Base-by-base conservation (phyloP, 2,113 vertebrate species). In the Xyliphius kryptos region DNA sequence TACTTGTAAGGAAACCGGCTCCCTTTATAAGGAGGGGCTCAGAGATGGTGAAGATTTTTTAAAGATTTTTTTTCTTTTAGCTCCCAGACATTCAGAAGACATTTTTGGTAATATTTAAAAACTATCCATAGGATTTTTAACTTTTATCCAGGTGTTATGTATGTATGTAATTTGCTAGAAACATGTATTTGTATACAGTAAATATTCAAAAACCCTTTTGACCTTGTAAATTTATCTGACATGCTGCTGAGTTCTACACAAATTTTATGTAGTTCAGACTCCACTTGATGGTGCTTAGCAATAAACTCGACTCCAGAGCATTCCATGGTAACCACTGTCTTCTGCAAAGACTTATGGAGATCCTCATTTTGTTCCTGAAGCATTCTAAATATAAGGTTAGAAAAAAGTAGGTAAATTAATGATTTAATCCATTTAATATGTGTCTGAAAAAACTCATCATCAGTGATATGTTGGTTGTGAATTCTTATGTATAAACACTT, bases 221-320 rank as follows among this genome's bases (percentile, higher is more conserved):
- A 89, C 88, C 81, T 87, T 67, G 68, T 77, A 61, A 88, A 88
- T 20, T 59, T 82, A 10, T 86, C 83, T 26, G 77, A 81, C 57
- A 90, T 74, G 61, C 52, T 70, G 40, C 64, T 69, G 1, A 89
- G 71, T 60, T 88, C 88, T 38, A 74, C 49, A 3, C 80, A 82
- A 6, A 84, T 88, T 72, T 51, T 83, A 68, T 82, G 84, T 32
- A 88, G 82, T 53, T 87, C 82, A 13, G 56, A 40, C 70, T 89
- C 87, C 68, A 89, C 37, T 49, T 81, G 51, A 44, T 83, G 83
- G 47, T 86, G 85, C 64, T 78, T 81, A 51, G 66, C 83, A 26
- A 82, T 79, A 56, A 88, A 83, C 46, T 87, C 84, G 11, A 83
- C 81, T 68, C 82, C 85, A 48, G 86, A 76, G 68, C 68, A 79